Base-by-base conservation (phyloP, 2,888 invertebrate species). In the Capitulum mitella region DNA sequence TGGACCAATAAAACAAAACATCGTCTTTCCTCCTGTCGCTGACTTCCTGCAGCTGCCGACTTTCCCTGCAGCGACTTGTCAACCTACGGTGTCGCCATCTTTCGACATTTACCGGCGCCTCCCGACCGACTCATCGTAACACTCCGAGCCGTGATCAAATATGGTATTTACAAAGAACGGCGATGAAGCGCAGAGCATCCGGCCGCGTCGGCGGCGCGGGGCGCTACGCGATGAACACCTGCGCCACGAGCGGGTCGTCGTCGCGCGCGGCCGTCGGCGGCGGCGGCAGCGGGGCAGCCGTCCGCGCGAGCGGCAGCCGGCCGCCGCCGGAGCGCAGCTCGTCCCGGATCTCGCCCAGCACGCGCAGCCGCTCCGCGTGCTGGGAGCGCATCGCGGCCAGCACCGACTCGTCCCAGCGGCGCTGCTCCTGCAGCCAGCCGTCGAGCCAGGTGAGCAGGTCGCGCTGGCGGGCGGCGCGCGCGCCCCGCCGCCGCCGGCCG, bases 391-490 rank as follows among this genome's bases (percentile, higher is more conserved):
- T 3, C 43, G 22, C 76, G 6, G 29, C 22, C 32, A n/a, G 19
- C 76, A 76, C 19, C 29, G n/a, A 16, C 46, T 43, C 76, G 76
- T 76, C 76, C 76, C 76, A 76, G 46, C 46, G 46, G 32, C 76
- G 76, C 76, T 76, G 76, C 76, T 76, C 46, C 76, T 76, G 46
- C 46, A 76, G 46, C 76, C 76, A 76, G 29, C 22, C 16, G 16
- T 46, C 46, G 29, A 76, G 76, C 76, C 48, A 48, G 14, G 16
- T 1, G 46, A 43, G 8, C 29, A 76, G 76, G 46, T 43, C 29
- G 29, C 76, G 76, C 76, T 76, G 76, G 14, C 76, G 76, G 0
- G 40, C 34, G n/a, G 32, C 75, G 14, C 75, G 64, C 16, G 32
- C 64, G 64, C 3, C 22, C 37, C 40, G 37, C 22, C 40, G 70